phyloP scores from a whole-genome alignment of 2,113 vertebrate genomes.

The Rana temporaria region DNA sequence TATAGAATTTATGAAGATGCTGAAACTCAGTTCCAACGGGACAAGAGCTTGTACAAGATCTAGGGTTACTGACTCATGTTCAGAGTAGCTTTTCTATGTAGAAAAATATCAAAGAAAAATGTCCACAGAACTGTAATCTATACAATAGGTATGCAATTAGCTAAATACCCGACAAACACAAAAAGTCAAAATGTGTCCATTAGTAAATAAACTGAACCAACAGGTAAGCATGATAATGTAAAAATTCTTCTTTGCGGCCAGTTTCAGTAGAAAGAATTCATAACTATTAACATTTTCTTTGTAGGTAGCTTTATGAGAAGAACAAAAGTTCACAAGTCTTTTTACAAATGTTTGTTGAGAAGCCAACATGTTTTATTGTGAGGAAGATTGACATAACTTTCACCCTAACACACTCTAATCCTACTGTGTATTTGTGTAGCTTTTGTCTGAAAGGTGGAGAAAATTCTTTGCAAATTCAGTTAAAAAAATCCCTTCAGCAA shows the following conservation, averaged over 20 bases:
- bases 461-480: conserved; percentile 46
- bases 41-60: no score
- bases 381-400: conserved; percentile 53
- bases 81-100: no score
- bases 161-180: conserved; percentile 2
- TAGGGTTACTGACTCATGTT: no score
- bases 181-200: conserved; percentile 46
- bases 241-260: conserved; percentile 25
- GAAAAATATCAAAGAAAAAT: not conserved
- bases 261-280: conserved; percentile 12
- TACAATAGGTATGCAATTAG: not conserved
- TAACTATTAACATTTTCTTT: conserved; percentile 47
- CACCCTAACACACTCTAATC: conserved; percentile 45
- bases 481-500: conserved; percentile 2
- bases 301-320: conserved; percentile 35
- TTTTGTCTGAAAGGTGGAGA: conserved; percentile 51
- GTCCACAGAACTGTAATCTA: not conserved
- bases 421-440: conserved; percentile 48
- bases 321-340: conserved; percentile 50
- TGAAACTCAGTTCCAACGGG: no score
- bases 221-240: conserved; percentile 25
- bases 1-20: no score
- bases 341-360: conserved; percentile 46
- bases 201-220: conserved; percentile 39
- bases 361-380: conserved; percentile 43